A percentile compares a stretch with the other conserved stretches of the same genome.
These are phyloP conservation scores for Sternarchorhynchus goeldii DNA, from an alignment of 2,797 vertebrate genomes.

Conservation along the genomic window DNA sequence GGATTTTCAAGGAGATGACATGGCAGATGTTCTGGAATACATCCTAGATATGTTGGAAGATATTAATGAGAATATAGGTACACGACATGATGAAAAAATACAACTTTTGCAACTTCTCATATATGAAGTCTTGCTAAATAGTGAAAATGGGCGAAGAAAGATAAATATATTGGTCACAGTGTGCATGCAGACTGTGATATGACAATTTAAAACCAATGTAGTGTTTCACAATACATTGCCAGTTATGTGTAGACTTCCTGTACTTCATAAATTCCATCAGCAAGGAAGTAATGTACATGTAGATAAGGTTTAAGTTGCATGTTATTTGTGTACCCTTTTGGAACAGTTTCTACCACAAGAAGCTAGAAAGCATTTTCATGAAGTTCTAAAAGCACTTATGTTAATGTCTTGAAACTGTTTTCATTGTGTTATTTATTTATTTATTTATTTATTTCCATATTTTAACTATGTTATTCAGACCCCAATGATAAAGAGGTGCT, in stretches of 20 bases:
- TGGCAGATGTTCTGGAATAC: no score
- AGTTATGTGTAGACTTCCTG: slow-evolving; percentile 38
- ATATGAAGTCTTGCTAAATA: not conserved
- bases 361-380: not conserved
- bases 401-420: not conserved
- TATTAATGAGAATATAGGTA: no score
- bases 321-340: not conserved
- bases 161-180: not conserved
- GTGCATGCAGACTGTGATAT: not conserved
- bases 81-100: no score
- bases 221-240: not conserved
- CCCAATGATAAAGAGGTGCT: not conserved
- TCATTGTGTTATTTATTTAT: not conserved
- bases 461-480: not conserved
- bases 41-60: no score
- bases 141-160: not conserved
- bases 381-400: slow-evolving; percentile 1
- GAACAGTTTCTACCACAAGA: slow-evolving; percentile 2
- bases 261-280: slow-evolving; percentile 27
- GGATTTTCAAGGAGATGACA: no score
- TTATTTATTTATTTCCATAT: no score
- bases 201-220: not conserved
- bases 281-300: slow-evolving; percentile 45
- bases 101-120: not conserved
- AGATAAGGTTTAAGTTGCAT: slow-evolving; percentile 37